Evolutionary conservation across 2,888 invertebrate species (phyloP).

Genomic region (Amiota communis): DNA sequence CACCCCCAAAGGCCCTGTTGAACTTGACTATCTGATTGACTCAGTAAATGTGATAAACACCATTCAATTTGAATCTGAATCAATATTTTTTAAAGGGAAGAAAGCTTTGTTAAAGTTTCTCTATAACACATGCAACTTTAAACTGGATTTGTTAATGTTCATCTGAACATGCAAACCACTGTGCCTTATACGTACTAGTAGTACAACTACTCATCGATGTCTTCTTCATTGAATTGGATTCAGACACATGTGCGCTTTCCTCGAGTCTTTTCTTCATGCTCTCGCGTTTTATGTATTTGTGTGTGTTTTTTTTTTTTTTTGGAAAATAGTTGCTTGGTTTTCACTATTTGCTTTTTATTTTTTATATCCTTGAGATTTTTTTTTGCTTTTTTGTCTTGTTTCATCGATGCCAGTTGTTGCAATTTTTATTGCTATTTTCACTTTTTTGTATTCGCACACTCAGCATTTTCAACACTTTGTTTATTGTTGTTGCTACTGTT

Average conservation of each 20-base stretch:
- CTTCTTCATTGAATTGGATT: conserved; percentile 31
- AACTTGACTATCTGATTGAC: no score
- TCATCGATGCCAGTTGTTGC: conserved; percentile 23
- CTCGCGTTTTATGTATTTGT: neutral
- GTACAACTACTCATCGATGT: neutral
- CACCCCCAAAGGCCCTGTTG: no score
- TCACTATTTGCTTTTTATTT: conserved; percentile 1
- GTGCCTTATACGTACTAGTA: neutral
- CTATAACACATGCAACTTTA: no score
- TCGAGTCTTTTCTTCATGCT: neutral
- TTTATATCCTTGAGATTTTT: neutral
- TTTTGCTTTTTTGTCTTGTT: neutral
- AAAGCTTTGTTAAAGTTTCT: no score
- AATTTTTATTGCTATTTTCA: conserved; percentile 29
- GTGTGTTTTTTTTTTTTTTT: neutral
- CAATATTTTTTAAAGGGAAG: no score
- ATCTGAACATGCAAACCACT: neutral
- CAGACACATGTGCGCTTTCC: conserved; percentile 54
- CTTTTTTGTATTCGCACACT: conserved; percentile 50
- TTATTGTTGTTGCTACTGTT: conserved; percentile 36
- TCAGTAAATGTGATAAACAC: no score
- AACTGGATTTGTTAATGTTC: conserved; percentile 34
- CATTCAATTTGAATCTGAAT: no score
- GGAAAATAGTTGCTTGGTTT: conserved; percentile 22
- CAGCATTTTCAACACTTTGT: conserved; percentile 61